Evolutionary conservation across 2,113 vertebrate genomes (phyloP), one percentile per base, ranked within the genome.

Genomic region (Apeltes quadracus): DNA sequence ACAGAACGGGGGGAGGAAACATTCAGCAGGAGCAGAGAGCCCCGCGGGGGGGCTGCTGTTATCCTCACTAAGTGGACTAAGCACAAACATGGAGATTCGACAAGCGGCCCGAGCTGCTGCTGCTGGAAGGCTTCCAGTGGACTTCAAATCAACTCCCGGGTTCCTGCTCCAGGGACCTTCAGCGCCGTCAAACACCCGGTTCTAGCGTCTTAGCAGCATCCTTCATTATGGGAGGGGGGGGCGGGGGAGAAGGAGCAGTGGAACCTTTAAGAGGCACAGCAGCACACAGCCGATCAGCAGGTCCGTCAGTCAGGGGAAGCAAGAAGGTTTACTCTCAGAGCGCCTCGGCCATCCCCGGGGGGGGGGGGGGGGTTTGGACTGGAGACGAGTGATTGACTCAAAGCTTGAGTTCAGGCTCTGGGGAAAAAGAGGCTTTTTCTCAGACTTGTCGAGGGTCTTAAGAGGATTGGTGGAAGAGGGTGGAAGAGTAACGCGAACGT

Each of bases 191-290:
- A 55, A 59, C 36, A 80, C 69, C 53, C 56, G 55, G 74, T 61
- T 36, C 57, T 63, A 57, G 34, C 14, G 13, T 56, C 69, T 85
- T 78, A 78, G 69, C 12, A 2, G 64, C 68, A 77, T 46, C 59
- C 72, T 48, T 74, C 27, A 71, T n/a, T n/a, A n/a, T n/a, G n/a
- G n/a, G n/a, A n/a, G n/a, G n/a, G n/a, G n/a, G n/a, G n/a, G n/a
- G n/a, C n/a, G n/a, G 76, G 66, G 87, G 84, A 90, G 86, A 77
- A 90, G 82, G 82, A 73, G 76, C 85, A 69, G 70, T 76, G 75
- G 70, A 86, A 79, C 81, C 68, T 82, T 80, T 55, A 58, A 72
- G 64, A 59, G 20, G 22, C 20, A 50, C n/a, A 23, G 13, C 36
- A 72, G 73, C 25, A 22, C 67, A 34, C 82, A 87, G 80, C 80